Base-by-base conservation (phyloP, 2,113 vertebrate species). In the Otus sunia region DNA sequence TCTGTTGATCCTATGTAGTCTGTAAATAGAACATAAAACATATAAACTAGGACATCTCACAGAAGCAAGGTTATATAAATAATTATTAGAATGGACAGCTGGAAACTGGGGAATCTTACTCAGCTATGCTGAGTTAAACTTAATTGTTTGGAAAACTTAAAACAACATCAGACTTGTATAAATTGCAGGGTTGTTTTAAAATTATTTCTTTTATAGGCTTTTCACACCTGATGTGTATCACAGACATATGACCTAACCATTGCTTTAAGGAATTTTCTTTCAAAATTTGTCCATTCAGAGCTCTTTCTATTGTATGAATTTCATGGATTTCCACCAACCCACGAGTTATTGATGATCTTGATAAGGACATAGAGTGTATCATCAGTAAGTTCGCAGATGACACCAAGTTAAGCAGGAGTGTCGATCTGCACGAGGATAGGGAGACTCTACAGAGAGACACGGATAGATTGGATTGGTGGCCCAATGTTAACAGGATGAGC, bases 211-310 rank as follows among this genome's bases (percentile, higher is more conserved):
- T n/a, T 22, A 15, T 21, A 39, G 21, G 15, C 11, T 74, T 79
- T 74, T 87, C 17, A 17, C 6, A n/a, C 12, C 12, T 9, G 39
- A 0, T 2, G 0, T 69, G 17, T 36, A 41, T 52, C 23, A 62
- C 41, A 87, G 66, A 53, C 12, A 6, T 29, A 41, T 1, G 12
- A 71, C 9, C 30, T 67, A 59, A 37, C 19, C 9, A 6, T 9
- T 55, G 12, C n/a, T 78, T 36, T 72, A 72, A 77, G 50, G 39
- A 55, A 6, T 87, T 85, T 59, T 74, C 36, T 78, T 81, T 55
- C 11, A 29, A 34, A 29, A 6, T 72, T 67, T 84, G 10, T 78
- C 18, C 15, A 15, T 82, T 86, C 39, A 52, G 36, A 68, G 15
- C 12, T 85, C 21, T 17, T 34, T 34, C 59, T 83, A 10, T 66